Conservation (phyloP, 2,888 invertebrate species). For the Phasia obesa region DNA sequence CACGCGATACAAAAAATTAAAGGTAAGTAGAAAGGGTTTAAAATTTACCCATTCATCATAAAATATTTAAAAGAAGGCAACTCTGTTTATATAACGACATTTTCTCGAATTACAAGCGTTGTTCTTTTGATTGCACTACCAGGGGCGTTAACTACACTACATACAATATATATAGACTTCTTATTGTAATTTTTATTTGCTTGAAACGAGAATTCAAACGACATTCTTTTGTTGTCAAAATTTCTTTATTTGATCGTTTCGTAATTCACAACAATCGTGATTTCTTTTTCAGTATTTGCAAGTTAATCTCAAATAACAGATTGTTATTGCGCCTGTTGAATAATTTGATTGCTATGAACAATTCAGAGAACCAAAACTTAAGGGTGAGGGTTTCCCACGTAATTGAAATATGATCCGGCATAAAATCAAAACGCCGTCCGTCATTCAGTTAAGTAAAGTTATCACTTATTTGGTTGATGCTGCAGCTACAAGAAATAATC, state of each 20-base stretch:
- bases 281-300: conserved; percentile 45
- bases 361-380: conserved; percentile 12
- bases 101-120: conserved; percentile 54
- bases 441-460: conserved; percentile 74
- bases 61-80: conserved; percentile 15
- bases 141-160: conserved; percentile 52
- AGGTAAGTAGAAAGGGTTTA: neutral
- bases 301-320: conserved; percentile 78
- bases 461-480: conserved; percentile 52
- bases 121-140: conserved; percentile 54
- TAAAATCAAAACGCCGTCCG: conserved; percentile 76
- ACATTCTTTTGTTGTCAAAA: conserved; percentile 49
- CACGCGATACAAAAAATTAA: no score
- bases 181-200: conserved; percentile 14
- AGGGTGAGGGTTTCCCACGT: conserved; percentile 76
- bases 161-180: neutral
- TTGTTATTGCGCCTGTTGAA: conserved; percentile 57
- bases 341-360: conserved; percentile 36
- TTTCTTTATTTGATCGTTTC: conserved; percentile 48
- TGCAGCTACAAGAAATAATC: conserved; percentile 4
- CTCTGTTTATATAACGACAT: conserved; percentile 47
- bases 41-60: neutral
- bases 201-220: conserved; percentile 14
- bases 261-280: conserved; percentile 47
- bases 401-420: conserved; percentile 77